These are phyloP conservation scores for Mesaphorura yosii DNA, from an alignment of 1,140 invertebrate species.

Conservation along the genomic window DNA sequence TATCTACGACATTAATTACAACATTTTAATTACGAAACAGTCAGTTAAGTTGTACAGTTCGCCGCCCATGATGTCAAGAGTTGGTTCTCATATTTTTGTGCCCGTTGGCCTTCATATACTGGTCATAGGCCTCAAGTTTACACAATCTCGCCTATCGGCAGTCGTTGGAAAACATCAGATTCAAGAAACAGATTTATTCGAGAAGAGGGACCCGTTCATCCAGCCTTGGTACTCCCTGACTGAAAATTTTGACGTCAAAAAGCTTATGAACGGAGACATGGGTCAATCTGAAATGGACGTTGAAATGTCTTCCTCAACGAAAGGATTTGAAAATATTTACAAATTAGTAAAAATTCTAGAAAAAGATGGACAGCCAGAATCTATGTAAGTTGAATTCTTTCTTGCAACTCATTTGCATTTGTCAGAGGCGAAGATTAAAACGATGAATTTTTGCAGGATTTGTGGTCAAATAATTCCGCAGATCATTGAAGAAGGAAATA, in stretches of 20 bases:
- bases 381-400: conserved; percentile 22
- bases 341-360: conserved; percentile 12
- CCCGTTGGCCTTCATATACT: conserved; percentile 28
- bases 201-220: conserved; percentile 19
- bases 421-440: background rate
- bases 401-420: background rate
- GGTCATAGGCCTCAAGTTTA: conserved; percentile 13
- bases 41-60: conserved; percentile 22
- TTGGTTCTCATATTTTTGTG: conserved; percentile 18
- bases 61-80: conserved; percentile 21
- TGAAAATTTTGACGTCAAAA: background rate
- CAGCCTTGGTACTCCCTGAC: too few species aligned
- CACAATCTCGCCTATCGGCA: conserved; percentile 17
- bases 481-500: conserved; percentile 12
- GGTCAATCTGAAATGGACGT: background rate
- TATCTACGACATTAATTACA: conserved; percentile 26
- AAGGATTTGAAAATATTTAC: conserved; percentile 1
- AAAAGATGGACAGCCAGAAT: conserved; percentile 26
- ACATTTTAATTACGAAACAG: conserved; percentile 22
- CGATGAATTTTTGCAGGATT: conserved; percentile 17
- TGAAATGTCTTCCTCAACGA: too few species aligned
- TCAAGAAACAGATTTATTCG: conserved; percentile 17
- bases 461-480: conserved; percentile 23
- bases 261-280: conserved; percentile 1
- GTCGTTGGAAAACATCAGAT: conserved; percentile 24